Evolutionary conservation across 2,888 invertebrate species (phyloP), one percentile per base, ranked within the genome.

Genomic region (Cecidostiba fungosa): DNA sequence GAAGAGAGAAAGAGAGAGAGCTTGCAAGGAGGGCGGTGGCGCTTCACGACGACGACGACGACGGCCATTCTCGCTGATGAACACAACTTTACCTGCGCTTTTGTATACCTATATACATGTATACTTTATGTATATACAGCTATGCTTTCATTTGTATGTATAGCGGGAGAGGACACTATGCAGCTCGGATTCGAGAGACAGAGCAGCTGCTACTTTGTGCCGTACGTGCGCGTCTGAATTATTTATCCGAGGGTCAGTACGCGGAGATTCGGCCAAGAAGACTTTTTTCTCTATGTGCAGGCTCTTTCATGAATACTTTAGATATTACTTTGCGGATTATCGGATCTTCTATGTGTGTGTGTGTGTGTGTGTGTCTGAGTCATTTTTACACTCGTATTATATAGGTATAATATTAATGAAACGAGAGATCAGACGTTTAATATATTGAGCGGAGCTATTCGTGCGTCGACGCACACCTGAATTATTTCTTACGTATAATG

Each of bases 1-100:
- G 32, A 19, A 10, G 69, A 69, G 69, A 23, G 59, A 72, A 36
- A 19, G 39, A 23, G n/a, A 23, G 39, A 6, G 29, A 77, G 70
- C 19, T n/a, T 32, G 43, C 72, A 23, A 72, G 72, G 72, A 72
- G 70, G 19, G 16, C 29, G 88, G 86, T 39, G 43, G 72, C 72
- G 72, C 72, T n/a, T 90, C 29, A 14, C 62, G 90, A 89, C 89
- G 54, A 90, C 91, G 90, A 90, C 90, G 43, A 26, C 62, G 90
- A 89, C 89, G 54, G 91, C 91, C 91, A 90, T 91, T 90, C 91
- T 91, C 90, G 50, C 50, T 50, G 3, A 3, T 50, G 3, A 3
- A 47, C 8, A 47, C 47, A 19, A 59, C 54, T n/a, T 59, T n/a
- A 59, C 54, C 54, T 59, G 54, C 0, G 16, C 19, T 2, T 47